Percentiles rank a stretch among this genome's conserved stretches.
Evolutionary conservation across 2,113 vertebrate species (phyloP).

Genomic region (Thinocorus orbignyianus): DNA sequence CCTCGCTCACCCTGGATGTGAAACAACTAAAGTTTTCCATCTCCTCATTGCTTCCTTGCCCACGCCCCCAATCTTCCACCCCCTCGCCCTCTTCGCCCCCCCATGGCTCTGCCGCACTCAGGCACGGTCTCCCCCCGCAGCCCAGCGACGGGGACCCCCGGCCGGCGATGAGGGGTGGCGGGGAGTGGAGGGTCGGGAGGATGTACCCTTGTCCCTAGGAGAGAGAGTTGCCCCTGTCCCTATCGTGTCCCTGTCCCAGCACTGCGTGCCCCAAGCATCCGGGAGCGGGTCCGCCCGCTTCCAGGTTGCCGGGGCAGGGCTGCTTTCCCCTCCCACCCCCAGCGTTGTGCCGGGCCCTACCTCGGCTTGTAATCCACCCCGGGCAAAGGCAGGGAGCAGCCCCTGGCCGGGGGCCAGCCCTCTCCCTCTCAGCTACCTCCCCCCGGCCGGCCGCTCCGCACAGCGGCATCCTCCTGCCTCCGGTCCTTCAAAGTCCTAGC

Average conservation of each 20-base stretch:
- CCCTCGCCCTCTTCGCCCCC: no score
- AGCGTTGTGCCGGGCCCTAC: constrained; percentile 58
- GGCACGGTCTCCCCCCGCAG: not conserved
- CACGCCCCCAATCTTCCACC: no score
- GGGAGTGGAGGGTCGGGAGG: no score
- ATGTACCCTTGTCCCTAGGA: no score
- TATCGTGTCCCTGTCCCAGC: not conserved
- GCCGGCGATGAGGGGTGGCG: not conserved
- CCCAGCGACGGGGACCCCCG: not conserved
- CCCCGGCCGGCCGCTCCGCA: constrained; percentile 51
- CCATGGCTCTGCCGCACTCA: not conserved
- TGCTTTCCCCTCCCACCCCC: not conserved
- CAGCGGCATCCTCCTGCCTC: constrained; percentile 75
- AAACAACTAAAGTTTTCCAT: not conserved
- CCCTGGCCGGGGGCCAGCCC: constrained; percentile 68
- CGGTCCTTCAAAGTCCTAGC: constrained; percentile 58
- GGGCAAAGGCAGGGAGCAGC: constrained; percentile 62
- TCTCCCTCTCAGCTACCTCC: constrained; percentile 73
- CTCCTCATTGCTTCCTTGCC: not conserved
- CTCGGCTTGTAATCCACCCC: constrained; percentile 41
- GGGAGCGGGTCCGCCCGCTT: not conserved
- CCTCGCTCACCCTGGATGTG: not conserved
- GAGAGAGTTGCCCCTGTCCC: not conserved
- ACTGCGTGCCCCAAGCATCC: not conserved
- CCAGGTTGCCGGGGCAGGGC: not conserved